Percentiles rank a stretch among this genome's conserved stretches.
Evolutionary conservation across 2,797 vertebrate genomes (phyloP).

Genomic region (Pagetopsis macropterus): DNA sequence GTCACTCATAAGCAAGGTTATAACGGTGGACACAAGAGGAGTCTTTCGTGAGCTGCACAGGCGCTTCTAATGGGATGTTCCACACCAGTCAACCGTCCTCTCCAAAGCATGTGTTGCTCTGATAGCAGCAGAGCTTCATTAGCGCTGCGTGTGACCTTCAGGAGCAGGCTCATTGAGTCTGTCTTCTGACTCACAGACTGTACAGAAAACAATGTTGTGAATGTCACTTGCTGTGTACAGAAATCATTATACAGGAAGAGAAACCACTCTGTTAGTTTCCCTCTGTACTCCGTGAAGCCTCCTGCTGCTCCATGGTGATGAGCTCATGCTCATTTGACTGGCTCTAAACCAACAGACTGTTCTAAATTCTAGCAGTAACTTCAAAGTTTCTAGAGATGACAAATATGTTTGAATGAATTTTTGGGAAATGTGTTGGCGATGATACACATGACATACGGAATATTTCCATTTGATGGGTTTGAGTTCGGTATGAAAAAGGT

Average conservation of each 20-base stretch:
- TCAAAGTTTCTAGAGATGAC: neutral
- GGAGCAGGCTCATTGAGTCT: neutral
- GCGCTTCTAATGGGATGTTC: slow-evolving; percentile 17
- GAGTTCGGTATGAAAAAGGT: neutral
- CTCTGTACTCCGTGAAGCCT: neutral
- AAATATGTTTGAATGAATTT: neutral
- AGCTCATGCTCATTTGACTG: neutral
- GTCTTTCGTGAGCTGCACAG: neutral
- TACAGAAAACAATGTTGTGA: neutral
- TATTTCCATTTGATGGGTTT: neutral
- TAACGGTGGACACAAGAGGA: neutral
- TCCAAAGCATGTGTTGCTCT: no score
- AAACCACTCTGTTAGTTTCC: neutral
- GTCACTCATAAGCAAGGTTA: neutral
- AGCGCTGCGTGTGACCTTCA: no score
- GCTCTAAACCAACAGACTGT: neutral
- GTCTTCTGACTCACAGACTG: neutral
- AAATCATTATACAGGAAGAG: neutral
- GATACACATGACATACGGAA: neutral
- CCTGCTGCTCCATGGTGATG: neutral
- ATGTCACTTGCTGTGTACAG: neutral
- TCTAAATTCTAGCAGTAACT: neutral
- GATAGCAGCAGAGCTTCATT: no score
- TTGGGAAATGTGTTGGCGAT: neutral
- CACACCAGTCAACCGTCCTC: neutral